Evolutionary conservation across 2,888 invertebrate species (phyloP).

Genomic region (Phyto melanocephala): DNA sequence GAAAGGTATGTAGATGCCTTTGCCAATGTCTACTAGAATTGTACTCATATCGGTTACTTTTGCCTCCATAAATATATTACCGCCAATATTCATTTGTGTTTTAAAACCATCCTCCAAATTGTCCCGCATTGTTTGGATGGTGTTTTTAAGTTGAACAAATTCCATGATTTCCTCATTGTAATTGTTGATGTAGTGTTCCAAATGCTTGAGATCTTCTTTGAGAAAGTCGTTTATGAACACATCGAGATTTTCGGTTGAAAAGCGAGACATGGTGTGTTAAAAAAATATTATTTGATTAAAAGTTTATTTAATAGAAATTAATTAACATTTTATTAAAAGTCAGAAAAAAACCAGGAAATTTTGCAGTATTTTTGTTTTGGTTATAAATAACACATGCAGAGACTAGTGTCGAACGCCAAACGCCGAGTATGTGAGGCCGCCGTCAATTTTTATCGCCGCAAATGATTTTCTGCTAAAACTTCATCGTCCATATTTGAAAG

Average conservation of each 20-base stretch:
- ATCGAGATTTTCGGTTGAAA: slow-evolving; percentile 79
- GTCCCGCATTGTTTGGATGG: slow-evolving; percentile 83
- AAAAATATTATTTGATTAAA: background rate
- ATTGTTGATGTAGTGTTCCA: slow-evolving; percentile 82
- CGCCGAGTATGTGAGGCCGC: no score
- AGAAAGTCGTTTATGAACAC: slow-evolving; percentile 88
- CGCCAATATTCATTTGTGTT: slow-evolving; percentile 89
- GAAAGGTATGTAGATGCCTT: slow-evolving; percentile 87
- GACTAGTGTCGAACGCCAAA: no score
- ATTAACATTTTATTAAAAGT: background rate
- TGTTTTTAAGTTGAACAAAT: slow-evolving; percentile 85
- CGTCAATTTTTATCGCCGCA: no score
- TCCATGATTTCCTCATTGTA: slow-evolving; percentile 86
- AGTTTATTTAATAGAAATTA: background rate
- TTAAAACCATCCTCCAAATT: slow-evolving; percentile 82
- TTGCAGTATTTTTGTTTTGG: background rate
- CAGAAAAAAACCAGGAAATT: no score
- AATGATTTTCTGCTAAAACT: no score
- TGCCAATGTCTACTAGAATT: slow-evolving; percentile 87
- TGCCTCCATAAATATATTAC: slow-evolving; percentile 87
- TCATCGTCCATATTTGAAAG: no score
- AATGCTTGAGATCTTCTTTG: slow-evolving; percentile 83
- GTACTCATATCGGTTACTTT: slow-evolving; percentile 82
- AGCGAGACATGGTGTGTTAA: slow-evolving; percentile 22
- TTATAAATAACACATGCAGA: no score